phyloP scores from a whole-genome alignment of 2,888 invertebrate species.

The Coenonympha arcania region DNA sequence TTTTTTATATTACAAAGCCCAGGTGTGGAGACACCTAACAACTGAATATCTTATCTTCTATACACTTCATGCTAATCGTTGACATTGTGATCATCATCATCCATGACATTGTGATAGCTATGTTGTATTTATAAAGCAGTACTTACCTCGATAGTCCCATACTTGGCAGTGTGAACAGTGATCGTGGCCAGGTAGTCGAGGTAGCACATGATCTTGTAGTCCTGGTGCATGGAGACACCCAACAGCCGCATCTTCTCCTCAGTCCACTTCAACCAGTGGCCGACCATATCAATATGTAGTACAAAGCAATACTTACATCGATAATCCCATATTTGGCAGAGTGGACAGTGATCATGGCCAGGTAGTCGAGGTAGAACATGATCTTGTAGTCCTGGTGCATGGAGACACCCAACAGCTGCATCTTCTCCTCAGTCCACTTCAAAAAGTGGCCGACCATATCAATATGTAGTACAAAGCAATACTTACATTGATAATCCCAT shows the following conservation, averaged over 20 bases:
- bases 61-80: conserved; percentile 98
- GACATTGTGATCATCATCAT: conserved; percentile 99
- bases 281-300: conserved; percentile 98
- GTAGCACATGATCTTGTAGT: conserved; percentile 95
- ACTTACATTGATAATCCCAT: conserved; percentile 90
- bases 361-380: conserved; percentile 90
- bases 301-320: conserved; percentile 78
- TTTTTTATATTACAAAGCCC: no score
- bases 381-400: conserved; percentile 90
- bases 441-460: conserved; percentile 98
- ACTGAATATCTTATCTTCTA: conserved; percentile 97
- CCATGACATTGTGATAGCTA: no score
- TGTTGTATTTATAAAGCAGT: no score
- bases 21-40: conserved; percentile 90
- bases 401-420: conserved; percentile 91
- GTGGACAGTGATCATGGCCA: conserved; percentile 96
- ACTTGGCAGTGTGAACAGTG: conserved; percentile 90
- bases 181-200: conserved; percentile 98
- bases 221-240: conserved; percentile 85
- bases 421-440: conserved; percentile 99
- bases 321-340: conserved; percentile 92
- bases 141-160: conserved; percentile 90
- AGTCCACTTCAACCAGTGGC: conserved; percentile 99
- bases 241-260: conserved; percentile 96
- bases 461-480: conserved; percentile 86